Conservation (phyloP, 1,140 invertebrate species). For the Atta colombica region DNA sequence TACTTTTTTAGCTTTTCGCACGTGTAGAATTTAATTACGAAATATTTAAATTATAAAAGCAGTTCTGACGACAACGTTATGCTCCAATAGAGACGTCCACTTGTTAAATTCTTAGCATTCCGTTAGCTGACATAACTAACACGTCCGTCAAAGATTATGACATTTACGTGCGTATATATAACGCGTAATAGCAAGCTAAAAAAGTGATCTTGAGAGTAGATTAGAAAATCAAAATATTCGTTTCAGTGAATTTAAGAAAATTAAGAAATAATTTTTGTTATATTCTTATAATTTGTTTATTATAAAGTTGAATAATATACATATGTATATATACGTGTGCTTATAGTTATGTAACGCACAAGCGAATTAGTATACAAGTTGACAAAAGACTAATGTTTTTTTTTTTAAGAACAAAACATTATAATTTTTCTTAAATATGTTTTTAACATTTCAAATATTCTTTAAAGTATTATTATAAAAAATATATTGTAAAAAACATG, state of each 20-base stretch:
- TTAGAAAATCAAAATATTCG: background rate
- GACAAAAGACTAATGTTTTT: too few species aligned
- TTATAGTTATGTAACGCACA: background rate
- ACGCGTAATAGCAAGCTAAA: background rate
- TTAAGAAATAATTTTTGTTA: background rate
- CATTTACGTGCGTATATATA: background rate
- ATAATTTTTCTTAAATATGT: too few species aligned
- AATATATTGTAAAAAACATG: too few species aligned
- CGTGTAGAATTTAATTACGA: background rate
- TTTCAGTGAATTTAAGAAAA: background rate
- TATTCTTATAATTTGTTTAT: background rate
- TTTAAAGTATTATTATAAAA: too few species aligned
- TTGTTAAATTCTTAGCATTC: background rate
- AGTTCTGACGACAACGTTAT: background rate
- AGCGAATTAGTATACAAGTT: background rate
- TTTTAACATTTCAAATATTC: too few species aligned
- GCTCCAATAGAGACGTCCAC: constrained; percentile 24
- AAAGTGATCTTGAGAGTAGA: background rate
- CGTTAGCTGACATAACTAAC: background rate
- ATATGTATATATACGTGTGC: background rate
- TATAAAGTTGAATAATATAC: background rate
- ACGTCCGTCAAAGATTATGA: background rate
- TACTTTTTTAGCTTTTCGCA: background rate
- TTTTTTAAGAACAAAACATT: too few species aligned
- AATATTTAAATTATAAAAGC: constrained; percentile 13